These are phyloP conservation scores for Deilephila porcellus DNA, from an alignment of 2,888 invertebrate genomes.

Conservation along the genomic window DNA sequence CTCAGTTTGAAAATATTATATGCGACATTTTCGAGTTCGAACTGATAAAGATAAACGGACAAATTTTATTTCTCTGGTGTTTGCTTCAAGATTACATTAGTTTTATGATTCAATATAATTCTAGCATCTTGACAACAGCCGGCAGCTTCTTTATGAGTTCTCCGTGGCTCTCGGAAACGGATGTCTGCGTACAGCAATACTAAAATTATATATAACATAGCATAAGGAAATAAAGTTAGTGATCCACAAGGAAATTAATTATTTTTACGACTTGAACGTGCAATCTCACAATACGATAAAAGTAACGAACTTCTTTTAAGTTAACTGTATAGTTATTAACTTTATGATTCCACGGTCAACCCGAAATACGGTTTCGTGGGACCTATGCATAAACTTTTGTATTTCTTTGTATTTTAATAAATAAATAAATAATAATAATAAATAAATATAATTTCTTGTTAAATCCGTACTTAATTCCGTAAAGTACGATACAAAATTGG, in stretches of 20 bases:
- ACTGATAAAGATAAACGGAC: neutral
- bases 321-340: neutral
- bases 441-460: neutral
- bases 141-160: neutral
- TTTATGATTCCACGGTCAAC: too few relatives aligned
- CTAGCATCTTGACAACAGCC: neutral
- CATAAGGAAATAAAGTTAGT: slow-evolving; percentile 21
- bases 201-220: neutral
- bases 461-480: neutral
- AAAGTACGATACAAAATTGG: neutral
- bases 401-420: too few relatives aligned
- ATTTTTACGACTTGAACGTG: neutral
- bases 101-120: neutral
- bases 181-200: neutral
- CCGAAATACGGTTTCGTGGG: too few relatives aligned
- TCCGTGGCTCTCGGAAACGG: neutral
- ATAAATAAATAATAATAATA: too few relatives aligned
- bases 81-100: neutral
- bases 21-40: neutral
- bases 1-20: neutral
- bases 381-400: too few relatives aligned
- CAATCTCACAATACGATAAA: neutral
- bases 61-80: neutral
- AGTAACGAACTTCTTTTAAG: neutral
- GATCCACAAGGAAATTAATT: slow-evolving; percentile 7